Evolutionary conservation across 2,888 invertebrate species (phyloP).

Genomic region (Athrips mouffetella): DNA sequence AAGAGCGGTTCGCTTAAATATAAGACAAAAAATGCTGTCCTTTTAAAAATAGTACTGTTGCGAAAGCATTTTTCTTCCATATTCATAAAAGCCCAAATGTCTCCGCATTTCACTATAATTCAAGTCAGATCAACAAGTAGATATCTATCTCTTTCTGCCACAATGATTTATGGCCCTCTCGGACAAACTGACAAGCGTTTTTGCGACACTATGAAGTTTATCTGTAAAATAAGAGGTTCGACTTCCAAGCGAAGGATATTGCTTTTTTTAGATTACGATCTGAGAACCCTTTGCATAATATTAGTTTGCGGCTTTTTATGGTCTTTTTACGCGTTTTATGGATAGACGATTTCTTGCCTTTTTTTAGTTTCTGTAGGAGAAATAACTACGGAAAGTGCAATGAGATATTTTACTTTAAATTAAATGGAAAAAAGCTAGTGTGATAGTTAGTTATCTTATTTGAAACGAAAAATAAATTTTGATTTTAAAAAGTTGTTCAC

Average conservation of each 20-base stretch:
- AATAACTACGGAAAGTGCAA: no score
- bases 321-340: not conserved
- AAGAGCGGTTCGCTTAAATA: no score
- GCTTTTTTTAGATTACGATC: slow-evolving; percentile 57
- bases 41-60: no score
- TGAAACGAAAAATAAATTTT: no score
- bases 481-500: no score
- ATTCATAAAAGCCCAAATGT: slow-evolving; percentile 2
- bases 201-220: slow-evolving; percentile 30
- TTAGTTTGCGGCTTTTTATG: slow-evolving; percentile 26
- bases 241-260: slow-evolving; percentile 58
- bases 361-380: no score
- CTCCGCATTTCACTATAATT: slow-evolving; percentile 1
- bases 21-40: no score
- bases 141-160: slow-evolving; percentile 32
- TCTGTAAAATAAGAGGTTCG: slow-evolving; percentile 34
- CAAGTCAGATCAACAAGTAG: slow-evolving; percentile 46
- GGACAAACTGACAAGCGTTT: slow-evolving; percentile 31
- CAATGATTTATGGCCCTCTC: slow-evolving; percentile 48
- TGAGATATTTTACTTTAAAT: no score
- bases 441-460: no score
- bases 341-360: no score
- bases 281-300: slow-evolving; percentile 37
- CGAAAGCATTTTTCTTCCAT: slow-evolving; percentile 2
- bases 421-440: no score